Evolutionary conservation across 2,797 vertebrate genomes (phyloP).

Genomic region (Acipenser oxyrinchus): DNA sequence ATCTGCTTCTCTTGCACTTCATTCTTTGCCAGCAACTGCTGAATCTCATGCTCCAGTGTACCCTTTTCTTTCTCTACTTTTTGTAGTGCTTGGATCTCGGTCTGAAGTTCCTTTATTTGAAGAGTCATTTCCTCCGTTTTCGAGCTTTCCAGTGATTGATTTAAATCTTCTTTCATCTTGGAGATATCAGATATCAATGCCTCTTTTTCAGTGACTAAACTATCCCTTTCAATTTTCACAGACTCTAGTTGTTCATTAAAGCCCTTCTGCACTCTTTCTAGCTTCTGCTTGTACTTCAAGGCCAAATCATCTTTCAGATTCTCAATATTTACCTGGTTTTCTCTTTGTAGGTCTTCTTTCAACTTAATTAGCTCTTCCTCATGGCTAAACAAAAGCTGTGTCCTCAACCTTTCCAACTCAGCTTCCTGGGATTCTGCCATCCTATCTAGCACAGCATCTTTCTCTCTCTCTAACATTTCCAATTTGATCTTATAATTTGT

Average conservation of each 20-base stretch:
- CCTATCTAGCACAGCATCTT: constrained; percentile 85
- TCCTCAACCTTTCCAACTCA: constrained; percentile 85
- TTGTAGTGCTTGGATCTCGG: constrained; percentile 71
- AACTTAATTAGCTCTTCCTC: constrained; percentile 85
- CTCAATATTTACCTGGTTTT: constrained; percentile 69
- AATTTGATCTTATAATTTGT: constrained; percentile 97
- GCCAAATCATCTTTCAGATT: constrained; percentile 77
- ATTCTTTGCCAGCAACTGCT: constrained; percentile 57
- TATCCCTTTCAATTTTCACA: constrained; percentile 61
- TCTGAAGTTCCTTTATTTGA: constrained; percentile 70
- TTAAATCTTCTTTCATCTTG: constrained; percentile 68
- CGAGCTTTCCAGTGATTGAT: constrained; percentile 59
- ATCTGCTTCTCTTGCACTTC: constrained; percentile 60
- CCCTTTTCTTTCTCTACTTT: constrained; percentile 66
- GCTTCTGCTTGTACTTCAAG: constrained; percentile 56
- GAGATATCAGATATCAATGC: constrained; percentile 72
- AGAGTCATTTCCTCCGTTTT: constrained; percentile 66
- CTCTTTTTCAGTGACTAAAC: constrained; percentile 62
- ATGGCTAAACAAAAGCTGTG: constrained; percentile 88
- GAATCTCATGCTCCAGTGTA: constrained; percentile 62
- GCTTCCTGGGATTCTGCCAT: constrained; percentile 97
- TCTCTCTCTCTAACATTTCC: constrained; percentile 93
- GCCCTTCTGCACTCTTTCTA: constrained; percentile 56
- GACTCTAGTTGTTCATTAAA: constrained; percentile 58
- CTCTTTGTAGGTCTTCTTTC: constrained; percentile 69